Conservation (phyloP, 2,113 vertebrate species). For the Dunckerocampus dactyliophorus region DNA sequence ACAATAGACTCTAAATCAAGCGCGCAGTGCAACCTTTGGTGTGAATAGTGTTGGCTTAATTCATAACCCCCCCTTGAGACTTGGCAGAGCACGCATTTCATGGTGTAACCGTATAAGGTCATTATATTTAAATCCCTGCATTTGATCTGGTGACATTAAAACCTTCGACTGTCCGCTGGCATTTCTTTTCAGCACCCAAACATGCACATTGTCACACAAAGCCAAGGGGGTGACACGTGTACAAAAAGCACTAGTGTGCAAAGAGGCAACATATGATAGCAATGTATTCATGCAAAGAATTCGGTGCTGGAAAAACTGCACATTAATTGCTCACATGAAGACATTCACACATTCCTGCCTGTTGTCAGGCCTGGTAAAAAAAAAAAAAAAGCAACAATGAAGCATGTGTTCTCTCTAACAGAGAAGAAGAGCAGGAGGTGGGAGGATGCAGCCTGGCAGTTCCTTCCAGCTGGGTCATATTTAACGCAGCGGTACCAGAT, state of each 20-base stretch:
- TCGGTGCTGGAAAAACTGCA: constrained; percentile 17
- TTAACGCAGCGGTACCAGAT: constrained; percentile 46
- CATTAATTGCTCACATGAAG: constrained; percentile 18
- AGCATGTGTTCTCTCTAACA: constrained; percentile 56
- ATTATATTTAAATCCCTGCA: no score
- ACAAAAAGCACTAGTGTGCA: constrained; percentile 18
- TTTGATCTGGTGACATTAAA: no score
- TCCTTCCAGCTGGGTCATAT: constrained; percentile 67
- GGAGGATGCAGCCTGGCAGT: constrained; percentile 28
- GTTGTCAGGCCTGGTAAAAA: constrained; percentile 36
- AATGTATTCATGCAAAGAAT: constrained; percentile 16
- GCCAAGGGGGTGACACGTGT: no score
- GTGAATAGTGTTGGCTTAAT: no score
- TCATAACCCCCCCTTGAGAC: no score
- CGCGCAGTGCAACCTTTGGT: no score
- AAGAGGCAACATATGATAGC: constrained; percentile 11
- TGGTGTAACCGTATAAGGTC: no score
- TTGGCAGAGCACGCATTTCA: no score
- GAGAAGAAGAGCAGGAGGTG: constrained; percentile 42
- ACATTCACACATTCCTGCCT: constrained; percentile 30
- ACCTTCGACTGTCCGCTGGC: no score
- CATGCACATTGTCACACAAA: no score
- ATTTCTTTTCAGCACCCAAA: no score
- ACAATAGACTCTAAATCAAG: no score
- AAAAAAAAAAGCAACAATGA: constrained; percentile 45